A percentile compares a stretch with the other conserved stretches of the same genome.
Evolutionary conservation across 2,797 vertebrate genomes (phyloP).

Genomic region (Balearica regulorum): DNA sequence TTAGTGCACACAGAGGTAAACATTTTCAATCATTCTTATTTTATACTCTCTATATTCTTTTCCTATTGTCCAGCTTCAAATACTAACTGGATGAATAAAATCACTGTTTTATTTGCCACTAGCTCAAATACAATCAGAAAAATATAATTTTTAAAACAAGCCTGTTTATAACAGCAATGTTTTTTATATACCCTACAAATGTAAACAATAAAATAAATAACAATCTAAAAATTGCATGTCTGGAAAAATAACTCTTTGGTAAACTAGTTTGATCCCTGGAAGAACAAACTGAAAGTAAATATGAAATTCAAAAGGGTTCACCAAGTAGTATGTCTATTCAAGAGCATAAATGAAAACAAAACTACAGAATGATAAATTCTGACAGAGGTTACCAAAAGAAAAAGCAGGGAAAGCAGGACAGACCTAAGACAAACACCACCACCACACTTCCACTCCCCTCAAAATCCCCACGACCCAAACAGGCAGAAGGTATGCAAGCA

Average conservation of each 20-base stretch:
- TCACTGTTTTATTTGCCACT: background rate
- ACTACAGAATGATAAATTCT: background rate
- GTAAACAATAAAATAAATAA: background rate
- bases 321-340: background rate
- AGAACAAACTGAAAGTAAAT: background rate
- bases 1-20: background rate
- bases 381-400: background rate
- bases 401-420: background rate
- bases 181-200: background rate
- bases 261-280: background rate
- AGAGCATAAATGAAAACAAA: background rate
- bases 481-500: background rate
- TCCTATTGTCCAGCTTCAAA: background rate
- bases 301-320: background rate
- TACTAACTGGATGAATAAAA: background rate
- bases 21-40: background rate
- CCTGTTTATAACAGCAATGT: rapidly evolving
- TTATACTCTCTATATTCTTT: background rate
- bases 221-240: background rate
- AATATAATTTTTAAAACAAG: background rate
- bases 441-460: rapidly evolving
- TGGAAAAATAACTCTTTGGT: background rate
- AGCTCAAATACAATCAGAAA: background rate
- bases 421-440: background rate
- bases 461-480: background rate